phyloP scores from a whole-genome alignment of 2,888 invertebrate species.

The Leucozona laternaria region DNA sequence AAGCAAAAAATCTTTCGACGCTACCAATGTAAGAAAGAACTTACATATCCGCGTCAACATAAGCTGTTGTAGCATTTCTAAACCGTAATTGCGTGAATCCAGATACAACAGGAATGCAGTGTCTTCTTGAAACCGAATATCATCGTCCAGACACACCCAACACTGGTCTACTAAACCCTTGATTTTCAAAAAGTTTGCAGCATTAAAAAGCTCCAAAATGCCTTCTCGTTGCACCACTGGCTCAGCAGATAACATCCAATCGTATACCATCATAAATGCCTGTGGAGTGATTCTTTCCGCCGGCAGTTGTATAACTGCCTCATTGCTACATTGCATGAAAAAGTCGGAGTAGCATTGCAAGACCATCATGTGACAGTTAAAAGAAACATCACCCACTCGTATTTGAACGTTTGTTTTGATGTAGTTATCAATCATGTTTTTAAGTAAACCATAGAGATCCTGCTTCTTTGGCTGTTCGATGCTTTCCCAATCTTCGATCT shows the following conservation, averaged over 20 bases:
- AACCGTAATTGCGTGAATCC: constrained; percentile 85
- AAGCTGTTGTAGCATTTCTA: constrained; percentile 78
- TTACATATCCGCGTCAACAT: constrained; percentile 88
- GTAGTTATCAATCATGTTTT: constrained; percentile 77
- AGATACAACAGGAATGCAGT: constrained; percentile 89
- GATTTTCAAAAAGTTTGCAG: constrained; percentile 89
- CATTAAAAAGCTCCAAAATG: constrained; percentile 89
- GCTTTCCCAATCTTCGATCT: constrained; percentile 77
- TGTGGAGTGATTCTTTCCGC: constrained; percentile 84
- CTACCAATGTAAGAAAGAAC: constrained; percentile 91
- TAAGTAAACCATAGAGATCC: constrained; percentile 77
- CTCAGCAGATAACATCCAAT: constrained; percentile 92
- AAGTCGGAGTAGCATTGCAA: constrained; percentile 82
- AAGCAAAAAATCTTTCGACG: constrained; percentile 89
- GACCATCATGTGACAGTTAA: constrained; percentile 81
- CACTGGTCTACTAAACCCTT: constrained; percentile 91
- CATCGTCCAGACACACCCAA: constrained; percentile 90
- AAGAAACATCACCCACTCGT: constrained; percentile 76
- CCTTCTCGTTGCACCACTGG: constrained; percentile 88
- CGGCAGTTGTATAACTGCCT: constrained; percentile 79
- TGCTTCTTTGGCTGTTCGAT: constrained; percentile 77
- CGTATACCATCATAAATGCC: constrained; percentile 90
- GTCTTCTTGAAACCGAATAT: constrained; percentile 89
- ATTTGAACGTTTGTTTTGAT: constrained; percentile 78
- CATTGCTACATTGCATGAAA: constrained; percentile 80